phyloP scores from a whole-genome alignment of 2,113 vertebrate species.

The Phoxinus phoxinus region DNA sequence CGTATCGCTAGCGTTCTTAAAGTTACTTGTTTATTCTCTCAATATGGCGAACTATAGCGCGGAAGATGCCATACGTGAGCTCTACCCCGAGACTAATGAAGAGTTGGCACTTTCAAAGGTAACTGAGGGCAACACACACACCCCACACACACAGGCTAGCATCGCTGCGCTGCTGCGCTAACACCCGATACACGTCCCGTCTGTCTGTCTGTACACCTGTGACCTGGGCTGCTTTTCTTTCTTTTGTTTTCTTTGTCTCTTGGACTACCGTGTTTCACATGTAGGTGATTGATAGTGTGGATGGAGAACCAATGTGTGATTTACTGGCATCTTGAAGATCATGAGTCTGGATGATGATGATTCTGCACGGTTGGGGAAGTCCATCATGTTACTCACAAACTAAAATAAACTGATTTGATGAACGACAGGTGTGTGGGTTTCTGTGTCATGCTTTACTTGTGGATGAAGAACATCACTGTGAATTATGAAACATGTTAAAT shows the following conservation, averaged over 20 bases:
- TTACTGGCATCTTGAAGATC: slow-evolving; percentile 9
- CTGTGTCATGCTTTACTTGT: no score
- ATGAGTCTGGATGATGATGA: slow-evolving; percentile 19
- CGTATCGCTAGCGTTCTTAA: background rate
- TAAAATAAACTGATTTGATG: slow-evolving; percentile 58
- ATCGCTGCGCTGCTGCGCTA: no score
- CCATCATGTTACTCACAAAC: slow-evolving; percentile 59
- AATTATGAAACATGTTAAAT: no score
- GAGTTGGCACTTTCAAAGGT: slow-evolving; percentile 53
- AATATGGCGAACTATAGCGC: background rate
- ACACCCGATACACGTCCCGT: no score
- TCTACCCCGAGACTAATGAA: slow-evolving; percentile 46
- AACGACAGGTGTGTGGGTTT: background rate
- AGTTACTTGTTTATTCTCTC: slow-evolving; percentile 33
- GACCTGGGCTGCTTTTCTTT: background rate
- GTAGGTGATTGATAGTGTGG: slow-evolving; percentile 1
- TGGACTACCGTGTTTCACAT: background rate
- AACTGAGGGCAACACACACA: slow-evolving; percentile 13
- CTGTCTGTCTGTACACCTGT: background rate
- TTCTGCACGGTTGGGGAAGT: slow-evolving; percentile 21
- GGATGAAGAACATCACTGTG: no score
- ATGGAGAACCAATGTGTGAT: slow-evolving; percentile 27
- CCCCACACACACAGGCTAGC: no score
- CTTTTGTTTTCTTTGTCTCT: background rate
- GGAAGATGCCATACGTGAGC: background rate